These are phyloP conservation scores for Drosophila arizonae DNA, from an alignment of 1,140 invertebrate genomes.

Conservation along the genomic window DNA sequence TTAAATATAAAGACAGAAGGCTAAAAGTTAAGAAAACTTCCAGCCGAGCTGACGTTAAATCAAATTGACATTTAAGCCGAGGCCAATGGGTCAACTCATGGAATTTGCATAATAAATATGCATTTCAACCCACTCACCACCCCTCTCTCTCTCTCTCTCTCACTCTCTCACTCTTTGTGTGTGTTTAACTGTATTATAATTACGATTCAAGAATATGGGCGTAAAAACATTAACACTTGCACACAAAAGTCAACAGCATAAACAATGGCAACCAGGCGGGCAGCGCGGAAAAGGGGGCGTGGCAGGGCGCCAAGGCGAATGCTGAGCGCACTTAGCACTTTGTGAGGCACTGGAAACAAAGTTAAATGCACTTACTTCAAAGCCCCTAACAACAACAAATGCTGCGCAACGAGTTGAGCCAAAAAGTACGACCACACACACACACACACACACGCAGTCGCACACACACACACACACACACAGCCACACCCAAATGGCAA, in stretches of 20 bases:
- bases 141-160: background rate
- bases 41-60: slow-evolving; percentile 10
- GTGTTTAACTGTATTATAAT: slow-evolving; percentile 25
- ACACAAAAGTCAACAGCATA: slow-evolving; percentile 68
- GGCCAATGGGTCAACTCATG: slow-evolving; percentile 28
- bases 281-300: background rate
- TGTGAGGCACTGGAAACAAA: slow-evolving; percentile 37
- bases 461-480: slow-evolving; percentile 33
- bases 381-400: slow-evolving; percentile 58
- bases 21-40: slow-evolving; percentile 16
- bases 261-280: slow-evolving; percentile 36
- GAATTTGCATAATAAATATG: slow-evolving; percentile 36
- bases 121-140: slow-evolving; percentile 7
- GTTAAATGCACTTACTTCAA: slow-evolving; percentile 75
- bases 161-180: no score
- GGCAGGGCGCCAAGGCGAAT: slow-evolving; percentile 35
- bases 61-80: slow-evolving; percentile 28
- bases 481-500: slow-evolving; percentile 36
- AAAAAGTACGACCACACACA: slow-evolving; percentile 67
- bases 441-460: slow-evolving; percentile 25
- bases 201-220: slow-evolving; percentile 19
- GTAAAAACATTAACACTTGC: slow-evolving; percentile 53
- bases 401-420: slow-evolving; percentile 59
- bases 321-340: slow-evolving; percentile 67
- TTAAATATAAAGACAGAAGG: slow-evolving; percentile 44